Evolutionary conservation across 2,888 invertebrate genomes (phyloP), one percentile per base, ranked within the genome.

Genomic region (Eristalis pertinax): DNA sequence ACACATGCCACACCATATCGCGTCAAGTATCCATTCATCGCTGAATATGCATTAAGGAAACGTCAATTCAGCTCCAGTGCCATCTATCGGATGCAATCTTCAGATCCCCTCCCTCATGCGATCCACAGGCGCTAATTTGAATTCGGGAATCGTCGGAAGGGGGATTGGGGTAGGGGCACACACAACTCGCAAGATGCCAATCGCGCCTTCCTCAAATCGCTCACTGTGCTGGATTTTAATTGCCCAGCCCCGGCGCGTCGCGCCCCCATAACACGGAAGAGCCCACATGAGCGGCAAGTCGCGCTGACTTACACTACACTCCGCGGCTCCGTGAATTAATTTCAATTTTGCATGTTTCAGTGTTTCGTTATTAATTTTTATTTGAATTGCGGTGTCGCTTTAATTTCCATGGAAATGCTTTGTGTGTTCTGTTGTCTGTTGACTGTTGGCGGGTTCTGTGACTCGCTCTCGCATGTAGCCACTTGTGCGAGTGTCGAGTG

Each of bases 301-400:
- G 19, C 19, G n/a, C 15, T 19, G 8, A 8, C 38, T 38, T 38
- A 1, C 43, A n/a, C 43, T 43, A 1, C 43, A 13, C 43, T 19
- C n/a, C 50, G 50, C 50, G 50, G 19, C 50, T 19, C 50, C 19
- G 50, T 50, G 92, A 92, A 92, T 92, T 92, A 92, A 92, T 92
- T 92, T 92, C 91, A 91, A 92, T 92, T 92, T 92, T 92, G 92
- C 92, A 92, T 92, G 92, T 92, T 91, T 91, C 90, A 50, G 50
- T 19, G 50, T 50, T 50, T 50, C 50, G 90, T 92, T 91, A 79
- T 87, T 76, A 87, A 84, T 84, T 83, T 87, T 87, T 84, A 80
- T 87, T 87, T 87, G 84, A 84, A 83, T 83, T 83, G 87, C 87
- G 84, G 79, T 87, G 87, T 87, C 79, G 87, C 67, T 87, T 87